phyloP scores from a whole-genome alignment of 2,888 invertebrate species.

The Tipula vernalis region DNA sequence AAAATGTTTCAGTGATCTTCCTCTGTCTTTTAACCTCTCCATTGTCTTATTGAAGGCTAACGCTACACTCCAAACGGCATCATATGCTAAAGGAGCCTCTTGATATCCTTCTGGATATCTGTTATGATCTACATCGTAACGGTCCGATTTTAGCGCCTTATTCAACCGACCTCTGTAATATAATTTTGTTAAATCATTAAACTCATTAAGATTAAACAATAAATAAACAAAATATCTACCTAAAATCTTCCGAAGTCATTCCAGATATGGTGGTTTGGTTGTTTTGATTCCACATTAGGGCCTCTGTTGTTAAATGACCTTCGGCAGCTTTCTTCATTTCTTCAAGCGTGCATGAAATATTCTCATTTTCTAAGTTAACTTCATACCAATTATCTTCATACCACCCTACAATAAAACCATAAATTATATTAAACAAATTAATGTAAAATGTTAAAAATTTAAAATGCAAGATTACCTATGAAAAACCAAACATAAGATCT shows the following conservation, averaged over 20 bases:
- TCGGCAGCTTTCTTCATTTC: conserved; percentile 92
- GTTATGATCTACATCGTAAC: conserved; percentile 76
- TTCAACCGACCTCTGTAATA: conserved; percentile 49
- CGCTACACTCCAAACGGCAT: conserved; percentile 98
- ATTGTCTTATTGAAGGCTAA: conserved; percentile 95
- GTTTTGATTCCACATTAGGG: conserved; percentile 97
- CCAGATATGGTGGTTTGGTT: conserved; percentile 88
- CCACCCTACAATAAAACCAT: conserved; percentile 52
- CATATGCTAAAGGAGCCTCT: conserved; percentile 97
- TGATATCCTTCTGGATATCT: conserved; percentile 89
- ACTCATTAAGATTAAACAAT: neutral
- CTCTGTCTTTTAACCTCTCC: conserved; percentile 63
- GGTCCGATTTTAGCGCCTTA: conserved; percentile 61
- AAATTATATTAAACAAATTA: neutral
- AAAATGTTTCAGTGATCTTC: conserved; percentile 84
- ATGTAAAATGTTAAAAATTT: neutral
- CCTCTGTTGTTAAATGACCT: conserved; percentile 96
- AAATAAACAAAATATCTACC: conserved; percentile 30
- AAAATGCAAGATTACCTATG: conserved; percentile 55
- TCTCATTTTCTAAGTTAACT: conserved; percentile 70
- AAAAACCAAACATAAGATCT: conserved; percentile 98
- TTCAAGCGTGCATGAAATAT: conserved; percentile 82
- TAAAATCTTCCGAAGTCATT: conserved; percentile 87
- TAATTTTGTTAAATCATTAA: neutral
- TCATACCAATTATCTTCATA: conserved; percentile 99